Evolutionary conservation across 2,113 vertebrate species (phyloP).

Genomic region (Amphilophus citrinellus): DNA sequence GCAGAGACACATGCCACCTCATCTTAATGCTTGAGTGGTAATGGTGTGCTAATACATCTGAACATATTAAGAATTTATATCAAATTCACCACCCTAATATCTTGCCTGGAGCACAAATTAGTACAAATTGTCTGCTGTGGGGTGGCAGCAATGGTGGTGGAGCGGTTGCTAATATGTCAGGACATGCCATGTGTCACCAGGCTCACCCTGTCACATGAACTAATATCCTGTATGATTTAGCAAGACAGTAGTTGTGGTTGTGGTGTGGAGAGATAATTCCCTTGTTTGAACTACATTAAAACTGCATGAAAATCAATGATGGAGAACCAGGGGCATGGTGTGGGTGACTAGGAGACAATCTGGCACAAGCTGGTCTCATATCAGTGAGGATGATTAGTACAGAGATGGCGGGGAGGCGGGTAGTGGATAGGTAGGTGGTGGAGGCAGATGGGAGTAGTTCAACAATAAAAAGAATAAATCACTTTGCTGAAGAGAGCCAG

Average conservation of each 20-base stretch:
- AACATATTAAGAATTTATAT: constrained; percentile 82
- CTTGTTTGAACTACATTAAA: constrained; percentile 49
- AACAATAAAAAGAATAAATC: constrained; percentile 18
- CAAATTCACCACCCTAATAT: constrained; percentile 70
- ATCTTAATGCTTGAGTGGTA: constrained; percentile 69
- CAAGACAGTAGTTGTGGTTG: constrained; percentile 15
- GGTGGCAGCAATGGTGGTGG: constrained; percentile 23
- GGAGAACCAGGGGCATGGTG: constrained; percentile 15
- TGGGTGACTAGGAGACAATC: constrained; percentile 13
- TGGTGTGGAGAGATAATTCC: constrained; percentile 31
- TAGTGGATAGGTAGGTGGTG: not conserved
- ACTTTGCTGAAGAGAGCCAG: constrained; percentile 4
- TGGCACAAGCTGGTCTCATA: constrained; percentile 39
- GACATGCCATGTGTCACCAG: constrained; percentile 55
- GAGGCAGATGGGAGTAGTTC: constrained; percentile 15
- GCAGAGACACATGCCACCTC: constrained; percentile 13
- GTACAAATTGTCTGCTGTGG: constrained; percentile 55
- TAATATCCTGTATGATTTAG: constrained; percentile 52
- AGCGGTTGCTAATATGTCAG: constrained; percentile 36
- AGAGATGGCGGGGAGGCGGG: not conserved
- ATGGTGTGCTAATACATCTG: constrained; percentile 76
- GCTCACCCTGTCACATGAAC: constrained; percentile 39
- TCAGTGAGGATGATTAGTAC: constrained; percentile 23
- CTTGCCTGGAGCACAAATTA: constrained; percentile 69
- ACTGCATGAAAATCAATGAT: constrained; percentile 37